Evolutionary conservation across 2,797 vertebrate species (phyloP), one percentile per base, ranked within the genome.

Genomic region (Thalassophryne amazonica): DNA sequence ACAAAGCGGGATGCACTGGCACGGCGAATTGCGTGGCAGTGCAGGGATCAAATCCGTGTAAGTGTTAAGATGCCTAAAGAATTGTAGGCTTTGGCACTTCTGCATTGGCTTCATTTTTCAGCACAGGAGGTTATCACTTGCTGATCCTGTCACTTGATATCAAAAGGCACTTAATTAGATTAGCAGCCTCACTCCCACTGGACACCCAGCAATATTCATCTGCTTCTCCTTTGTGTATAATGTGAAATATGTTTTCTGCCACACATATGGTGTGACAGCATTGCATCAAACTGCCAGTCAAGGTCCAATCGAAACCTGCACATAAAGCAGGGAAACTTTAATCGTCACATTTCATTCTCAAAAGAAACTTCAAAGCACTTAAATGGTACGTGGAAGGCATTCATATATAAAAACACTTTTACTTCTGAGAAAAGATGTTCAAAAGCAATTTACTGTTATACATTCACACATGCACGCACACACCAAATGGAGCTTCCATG

Each of bases 131-230:
- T 47, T 32, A 63, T 69, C 39, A 48, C n/a, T 14, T 19, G 14
- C 22, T 59, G 13, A 19, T 19, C 14, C 16, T 50, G 17, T 32
- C 69, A 23, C 51, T 57, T 36, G 49, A 31, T 22, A 50, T 15
- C 35, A 67, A 27, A 46, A 53, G n/a, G 31, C 33, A 25, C 31
- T 52, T 42, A 36, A 67, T 55, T n/a, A 40, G 24, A 52, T 68
- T 52, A 18, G 16, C 15, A n/a, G 34, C 22, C 22, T 46, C 2
- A 12, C 55, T 46, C 17, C 18, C 11, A n/a, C 10, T 18, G 27
- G 32, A 27, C 13, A 22, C 2, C 2, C 20, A 22, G 27, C 43
- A 37, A 5, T 5, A 37, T 32, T 10, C 43, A 10, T 37, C 14
- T 52, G 13, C 18, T 29, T 19, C 18, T 39, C 33, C 35, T 25